Evolutionary conservation across 2,113 vertebrate genomes (phyloP), one percentile per base, ranked within the genome.

Genomic region (Chinchilla lanigera): DNA sequence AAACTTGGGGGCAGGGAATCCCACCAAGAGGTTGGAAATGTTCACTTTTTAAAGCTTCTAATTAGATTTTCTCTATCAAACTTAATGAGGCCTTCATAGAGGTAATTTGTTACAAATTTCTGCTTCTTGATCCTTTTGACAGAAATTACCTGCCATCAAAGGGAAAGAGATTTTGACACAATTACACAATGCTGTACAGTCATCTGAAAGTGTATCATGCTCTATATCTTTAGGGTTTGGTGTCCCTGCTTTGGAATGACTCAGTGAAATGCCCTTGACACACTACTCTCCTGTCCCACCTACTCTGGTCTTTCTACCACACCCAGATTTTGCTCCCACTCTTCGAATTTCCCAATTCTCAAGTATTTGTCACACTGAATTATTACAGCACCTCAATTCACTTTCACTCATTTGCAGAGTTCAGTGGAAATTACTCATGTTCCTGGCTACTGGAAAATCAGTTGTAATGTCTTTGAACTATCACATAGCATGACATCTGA

Each of bases 321-420:
- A 90, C 82, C 97, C 97, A 77, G 7, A 67, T 47, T 77, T 81
- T 93, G 69, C 86, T 65, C 86, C 84, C 56, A 87, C 89, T 89
- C 90, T 92, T n/a, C 52, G 47, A 88, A 77, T 97, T 97, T 97
- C 95, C 90, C 71, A 84, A 17, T 69, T 91, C 60, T 89, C 60
- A 24, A 93, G 75, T 20, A 88, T 97, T 97, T 92, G 93, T 98
- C 97, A 97, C 69, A n/a, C 44, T 54, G 77, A 87, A 69, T 93
- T 93, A 75, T 73, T 60, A 92, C 35, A 86, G 81, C 75, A 73
- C 52, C 85, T 60, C 52, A 7, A n/a, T 89, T 94, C 85, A 90
- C 77, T 97, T 71, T 95, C 92, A 56, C 75, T 96, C 89, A 89
- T 50, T 95, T 82, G 87, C 81, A 16, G 5, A 41, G 81, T 90